These are phyloP conservation scores for Parambassis ranga DNA, from an alignment of 2,797 vertebrate genomes.

Conservation along the genomic window DNA sequence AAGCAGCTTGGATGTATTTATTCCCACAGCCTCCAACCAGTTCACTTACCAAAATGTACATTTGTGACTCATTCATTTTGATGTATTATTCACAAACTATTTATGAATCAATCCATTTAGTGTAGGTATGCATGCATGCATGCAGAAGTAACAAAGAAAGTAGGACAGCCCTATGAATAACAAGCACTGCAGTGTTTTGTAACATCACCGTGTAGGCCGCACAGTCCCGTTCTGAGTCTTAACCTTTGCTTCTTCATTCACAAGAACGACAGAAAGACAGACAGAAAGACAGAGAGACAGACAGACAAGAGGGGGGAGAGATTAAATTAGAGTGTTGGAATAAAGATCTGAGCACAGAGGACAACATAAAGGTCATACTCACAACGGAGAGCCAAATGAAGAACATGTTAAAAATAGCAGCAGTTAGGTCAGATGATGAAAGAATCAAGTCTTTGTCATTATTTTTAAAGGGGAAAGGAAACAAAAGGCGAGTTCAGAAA, in stretches of 20 bases:
- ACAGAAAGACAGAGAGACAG: conserved; percentile 10
- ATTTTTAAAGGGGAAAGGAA: conserved; percentile 18
- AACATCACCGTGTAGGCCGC: conserved; percentile 37
- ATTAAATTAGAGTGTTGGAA: conserved; percentile 22
- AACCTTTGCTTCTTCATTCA: conserved; percentile 43
- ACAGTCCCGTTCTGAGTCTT: conserved; percentile 27
- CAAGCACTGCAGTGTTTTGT: conserved; percentile 62
- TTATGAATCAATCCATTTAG: conserved; percentile 31
- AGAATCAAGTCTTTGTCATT: conserved; percentile 19
- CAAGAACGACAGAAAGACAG: conserved; percentile 5
- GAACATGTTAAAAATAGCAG: conserved; percentile 36
- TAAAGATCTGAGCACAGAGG: conserved; percentile 15
- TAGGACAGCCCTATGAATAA: conserved; percentile 47
- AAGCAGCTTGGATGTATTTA: neutral
- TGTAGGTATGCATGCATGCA: conserved; percentile 7
- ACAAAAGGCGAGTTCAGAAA: neutral
- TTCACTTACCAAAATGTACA: neutral
- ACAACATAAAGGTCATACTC: conserved; percentile 21
- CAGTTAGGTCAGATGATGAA: conserved; percentile 38
- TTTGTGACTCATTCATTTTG: conserved; percentile 18
- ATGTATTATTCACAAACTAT: neutral
- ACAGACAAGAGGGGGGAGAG: neutral
- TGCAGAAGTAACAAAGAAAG: conserved; percentile 35
- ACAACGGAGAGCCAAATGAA: conserved; percentile 35
- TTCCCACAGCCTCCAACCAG: neutral